Percentiles rank a stretch among this genome's conserved stretches.
Evolutionary conservation across 2,797 vertebrate species (phyloP).

Genomic region (Sebastes variabilis): DNA sequence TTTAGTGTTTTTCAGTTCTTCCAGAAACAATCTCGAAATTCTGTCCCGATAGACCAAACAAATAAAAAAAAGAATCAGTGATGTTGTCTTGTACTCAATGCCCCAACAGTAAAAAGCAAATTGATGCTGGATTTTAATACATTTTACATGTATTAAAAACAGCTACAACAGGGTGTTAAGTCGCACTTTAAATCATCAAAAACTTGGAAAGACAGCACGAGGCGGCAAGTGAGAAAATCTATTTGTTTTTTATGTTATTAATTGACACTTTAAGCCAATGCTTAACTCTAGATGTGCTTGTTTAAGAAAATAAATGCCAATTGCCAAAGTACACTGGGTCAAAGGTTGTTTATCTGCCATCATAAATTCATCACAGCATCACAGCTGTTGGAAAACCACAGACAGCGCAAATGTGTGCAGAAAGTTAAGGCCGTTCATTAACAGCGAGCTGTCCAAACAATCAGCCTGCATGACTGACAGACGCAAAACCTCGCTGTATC

Average conservation of each 20-base stretch:
- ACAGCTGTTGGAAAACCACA: slow-evolving; percentile 9
- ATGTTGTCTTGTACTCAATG: background rate
- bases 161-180: background rate
- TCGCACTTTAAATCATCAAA: background rate
- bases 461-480: slow-evolving; percentile 55
- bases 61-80: background rate
- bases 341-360: slow-evolving; percentile 10
- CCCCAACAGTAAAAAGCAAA: background rate
- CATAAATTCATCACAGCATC: slow-evolving; percentile 11
- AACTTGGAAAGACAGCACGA: background rate
- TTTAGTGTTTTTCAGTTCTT: background rate
- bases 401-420: background rate
- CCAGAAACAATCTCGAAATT: background rate
- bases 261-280: background rate
- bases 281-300: background rate
- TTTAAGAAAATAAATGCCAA: background rate
- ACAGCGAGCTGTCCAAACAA: slow-evolving; percentile 45
- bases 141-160: no score
- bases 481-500: slow-evolving; percentile 24
- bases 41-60: background rate
- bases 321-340: slow-evolving; percentile 1
- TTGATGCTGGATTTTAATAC: background rate
- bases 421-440: slow-evolving; percentile 41
- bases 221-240: background rate
- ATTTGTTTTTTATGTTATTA: background rate